Percentiles rank a stretch among this genome's conserved stretches.
Conservation (phyloP, 1,140 invertebrate genomes). For the Formica selysi region DNA sequence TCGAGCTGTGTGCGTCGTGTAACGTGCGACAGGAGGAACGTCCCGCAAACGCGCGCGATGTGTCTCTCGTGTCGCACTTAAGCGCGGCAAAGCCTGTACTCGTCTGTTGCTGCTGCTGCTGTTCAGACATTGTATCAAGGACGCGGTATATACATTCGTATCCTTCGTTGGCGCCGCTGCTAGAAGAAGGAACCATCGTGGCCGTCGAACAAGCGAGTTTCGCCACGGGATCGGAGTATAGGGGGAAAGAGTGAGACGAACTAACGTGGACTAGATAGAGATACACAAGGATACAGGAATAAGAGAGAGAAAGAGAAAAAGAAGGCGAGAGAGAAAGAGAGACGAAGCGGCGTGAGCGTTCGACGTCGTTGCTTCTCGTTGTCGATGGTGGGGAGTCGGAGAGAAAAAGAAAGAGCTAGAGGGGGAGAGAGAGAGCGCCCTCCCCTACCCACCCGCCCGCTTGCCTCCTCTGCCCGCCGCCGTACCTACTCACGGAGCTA, state of each 20-base stretch:
- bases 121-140: constrained; percentile 45
- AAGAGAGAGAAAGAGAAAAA: constrained; percentile 41
- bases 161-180: constrained; percentile 46
- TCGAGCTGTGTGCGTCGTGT: constrained; percentile 3
- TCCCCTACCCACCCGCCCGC: constrained; percentile 78
- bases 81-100: constrained; percentile 12
- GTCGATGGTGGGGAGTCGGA: constrained; percentile 74
- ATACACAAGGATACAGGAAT: constrained; percentile 37
- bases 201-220: constrained; percentile 64
- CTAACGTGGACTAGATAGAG: constrained; percentile 25
- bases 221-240: constrained; percentile 49
- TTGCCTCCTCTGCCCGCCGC: constrained; percentile 70
- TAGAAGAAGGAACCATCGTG: constrained; percentile 64
- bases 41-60: constrained; percentile 35
- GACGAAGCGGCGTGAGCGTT: constrained; percentile 63
- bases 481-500: constrained; percentile 82
- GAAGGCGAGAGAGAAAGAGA: constrained; percentile 51
- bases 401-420: constrained; percentile 79
- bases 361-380: constrained; percentile 57
- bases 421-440: constrained; percentile 78
- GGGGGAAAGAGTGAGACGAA: constrained; percentile 55
- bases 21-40: constrained; percentile 39
- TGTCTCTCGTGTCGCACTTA: constrained; percentile 19
- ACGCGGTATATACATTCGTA: constrained; percentile 42
- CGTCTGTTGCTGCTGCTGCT: constrained; percentile 39